Evolutionary conservation across 2,797 vertebrate genomes (phyloP).

Genomic region (Bovichtus diacanthus): DNA sequence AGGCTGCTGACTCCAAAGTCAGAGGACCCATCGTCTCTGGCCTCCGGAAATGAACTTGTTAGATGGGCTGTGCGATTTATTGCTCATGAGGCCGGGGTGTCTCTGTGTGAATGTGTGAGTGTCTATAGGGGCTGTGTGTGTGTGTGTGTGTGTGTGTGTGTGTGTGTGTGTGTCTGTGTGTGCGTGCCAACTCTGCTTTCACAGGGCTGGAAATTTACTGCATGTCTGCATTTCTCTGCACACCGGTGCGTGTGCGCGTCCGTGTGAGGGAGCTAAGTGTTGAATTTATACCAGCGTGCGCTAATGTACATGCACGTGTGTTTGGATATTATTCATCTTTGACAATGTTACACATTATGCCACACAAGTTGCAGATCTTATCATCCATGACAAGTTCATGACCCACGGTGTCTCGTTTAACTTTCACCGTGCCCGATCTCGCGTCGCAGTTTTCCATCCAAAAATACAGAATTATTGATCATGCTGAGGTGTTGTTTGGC

Average conservation of each 20-base stretch:
- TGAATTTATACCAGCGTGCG: slow-evolving; percentile 60
- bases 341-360: slow-evolving; percentile 41
- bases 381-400: slow-evolving; percentile 19
- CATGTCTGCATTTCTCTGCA: slow-evolving; percentile 77
- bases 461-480: slow-evolving; percentile 27
- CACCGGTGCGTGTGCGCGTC: slow-evolving; percentile 41
- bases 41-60: slow-evolving; percentile 89
- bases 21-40: slow-evolving; percentile 83
- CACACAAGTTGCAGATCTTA: slow-evolving; percentile 30
- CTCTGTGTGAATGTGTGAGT: slow-evolving; percentile 71
- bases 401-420: slow-evolving; percentile 18
- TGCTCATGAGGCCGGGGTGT: slow-evolving; percentile 82
- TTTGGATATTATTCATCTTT: slow-evolving; percentile 44
- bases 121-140: slow-evolving; percentile 64
- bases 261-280: slow-evolving; percentile 44
- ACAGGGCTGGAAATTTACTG: slow-evolving; percentile 74
- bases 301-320: slow-evolving; percentile 35
- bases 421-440: neutral
- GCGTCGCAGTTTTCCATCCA: slow-evolving; percentile 8
- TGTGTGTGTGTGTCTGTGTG: slow-evolving; percentile 38
- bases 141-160: slow-evolving; percentile 44
- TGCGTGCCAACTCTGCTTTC: slow-evolving; percentile 58
- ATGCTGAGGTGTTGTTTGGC: slow-evolving; percentile 17
- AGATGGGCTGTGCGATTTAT: slow-evolving; percentile 87
- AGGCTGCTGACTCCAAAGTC: slow-evolving; percentile 88